Evolutionary conservation across 2,797 vertebrate species (phyloP), one percentile per base, ranked within the genome.

Genomic region (Hydrolagus colliei): DNA sequence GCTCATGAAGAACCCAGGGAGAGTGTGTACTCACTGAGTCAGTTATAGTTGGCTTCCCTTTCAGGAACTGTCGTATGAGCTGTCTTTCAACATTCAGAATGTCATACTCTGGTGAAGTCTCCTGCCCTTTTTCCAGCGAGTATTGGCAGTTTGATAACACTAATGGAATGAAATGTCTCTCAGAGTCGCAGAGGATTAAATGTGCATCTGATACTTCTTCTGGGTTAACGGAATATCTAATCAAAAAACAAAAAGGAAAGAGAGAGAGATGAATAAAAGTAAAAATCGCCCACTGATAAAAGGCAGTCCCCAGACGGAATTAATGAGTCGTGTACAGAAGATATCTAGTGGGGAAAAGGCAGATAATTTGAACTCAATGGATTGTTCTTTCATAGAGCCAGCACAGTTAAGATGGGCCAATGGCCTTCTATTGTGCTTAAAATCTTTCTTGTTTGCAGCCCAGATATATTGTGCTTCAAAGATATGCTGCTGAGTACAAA

Each of bases 121-220:
- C 90, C 0, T 90, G 88, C 0, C 93, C 93, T 87, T 89, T 93
- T 89, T 90, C 89, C 86, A 95, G 78, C 0, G 90, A 93, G 90
- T 95, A 94, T 67, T 93, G 92, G 86, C 93, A 92, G 90, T 93
- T 90, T 0, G 92, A 87, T n/a, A 93, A 87, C 86, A 94, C 91
- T 72, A 95, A 89, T 16, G 93, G 93, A 4, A 95, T 90, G 87
- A 95, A 90, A 86, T 94, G 91, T 67, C 88, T 88, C 61, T 94
- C 93, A 1, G 93, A 93, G 88, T 93, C 88, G 86, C 93, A 94
- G 85, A 93, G 87, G 18, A 89, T 89, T 86, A 95, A 90, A 89
- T 94, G 93, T 52, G 91, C 92, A 35, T 93, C 91, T 32, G 91
- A 92, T 12, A 93, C 84, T 1, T 67, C 88, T 20, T 91, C 92